Evolutionary conservation across 2,888 invertebrate species (phyloP), one percentile per base, ranked within the genome.

Genomic region (Sphecodes monilicornis): DNA sequence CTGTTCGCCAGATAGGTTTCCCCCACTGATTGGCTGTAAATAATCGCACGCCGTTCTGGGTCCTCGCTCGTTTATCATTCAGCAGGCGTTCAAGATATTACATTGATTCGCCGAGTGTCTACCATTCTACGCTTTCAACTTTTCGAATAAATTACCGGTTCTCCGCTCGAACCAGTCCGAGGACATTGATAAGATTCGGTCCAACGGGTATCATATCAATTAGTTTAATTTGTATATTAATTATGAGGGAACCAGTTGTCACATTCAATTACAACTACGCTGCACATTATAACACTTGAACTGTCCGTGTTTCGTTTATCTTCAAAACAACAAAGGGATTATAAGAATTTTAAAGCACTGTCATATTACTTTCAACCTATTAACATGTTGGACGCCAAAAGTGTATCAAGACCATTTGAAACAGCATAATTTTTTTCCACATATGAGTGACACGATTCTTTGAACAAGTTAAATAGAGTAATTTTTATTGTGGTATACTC

Each of bases 1-100:
- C 86, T 76, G 80, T 78, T 72, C 68, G 78, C 54, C 73, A 16
- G 69, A 73, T 80, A 72, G 75, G 66, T 78, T 75, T 84, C 76
- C 80, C 76, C 50, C 54, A 71, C 78, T 78, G 83, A 83, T 86
- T 86, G 77, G 71, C 80, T 86, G 85, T 86, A 86, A 83, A 80
- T 86, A 83, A 84, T 80, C 78, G 76, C 32, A 41, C 50, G 5
- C 74, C 75, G 66, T 26, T 16, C 66, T 32, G 71, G 41, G 32
- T 81, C 68, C 46, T 69, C 82, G 76, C 22, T 78, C 73, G 76
- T 85, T 73, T 54, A 76, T 86, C 86, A 86, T 73, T 11, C 80
- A 26, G 11, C 46, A 26, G 69, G 22, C 82, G 64, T 57, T 46
- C 76, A 85, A 86, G 86, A 70, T 76, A 85, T 82, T 77, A 78